Percentiles rank a stretch among this genome's conserved stretches.
These are phyloP conservation scores for Leptinotarsa lineolata DNA, from an alignment of 1,140 invertebrate genomes.

Conservation along the genomic window DNA sequence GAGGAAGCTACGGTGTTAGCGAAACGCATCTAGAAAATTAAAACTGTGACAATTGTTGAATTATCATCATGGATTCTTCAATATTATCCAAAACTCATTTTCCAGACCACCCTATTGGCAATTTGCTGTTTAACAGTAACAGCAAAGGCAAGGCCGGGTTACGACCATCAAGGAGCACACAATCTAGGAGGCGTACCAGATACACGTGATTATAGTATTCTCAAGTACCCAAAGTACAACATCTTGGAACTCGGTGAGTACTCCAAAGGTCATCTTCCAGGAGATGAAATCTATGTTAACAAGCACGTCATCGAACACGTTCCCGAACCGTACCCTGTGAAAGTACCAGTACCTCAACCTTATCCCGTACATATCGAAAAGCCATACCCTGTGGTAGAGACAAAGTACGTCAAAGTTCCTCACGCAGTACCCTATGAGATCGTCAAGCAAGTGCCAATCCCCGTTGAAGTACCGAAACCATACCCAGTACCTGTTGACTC, in stretches of 20 bases:
- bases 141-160: constrained; percentile 38
- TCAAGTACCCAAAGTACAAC: constrained; percentile 46
- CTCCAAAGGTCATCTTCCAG: constrained; percentile 44
- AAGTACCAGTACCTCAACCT: constrained; percentile 48
- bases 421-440: constrained; percentile 47
- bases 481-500: constrained; percentile 44
- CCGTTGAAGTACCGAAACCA: constrained; percentile 51
- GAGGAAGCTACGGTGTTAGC: no score
- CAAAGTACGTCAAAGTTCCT: constrained; percentile 46
- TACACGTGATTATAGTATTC: constrained; percentile 35
- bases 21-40: no score
- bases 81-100: background rate
- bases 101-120: constrained; percentile 27
- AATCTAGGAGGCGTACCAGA: constrained; percentile 46
- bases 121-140: constrained; percentile 38
- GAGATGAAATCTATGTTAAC: constrained; percentile 43
- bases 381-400: constrained; percentile 45
- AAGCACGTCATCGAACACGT: constrained; percentile 43
- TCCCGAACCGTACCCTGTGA: constrained; percentile 51
- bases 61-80: no score
- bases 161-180: background rate
- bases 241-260: constrained; percentile 45
- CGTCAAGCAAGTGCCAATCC: constrained; percentile 45
- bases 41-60: no score
- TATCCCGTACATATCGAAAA: constrained; percentile 50